Conservation (phyloP, 2,888 invertebrate genomes). For the Cephalotes varians region DNA sequence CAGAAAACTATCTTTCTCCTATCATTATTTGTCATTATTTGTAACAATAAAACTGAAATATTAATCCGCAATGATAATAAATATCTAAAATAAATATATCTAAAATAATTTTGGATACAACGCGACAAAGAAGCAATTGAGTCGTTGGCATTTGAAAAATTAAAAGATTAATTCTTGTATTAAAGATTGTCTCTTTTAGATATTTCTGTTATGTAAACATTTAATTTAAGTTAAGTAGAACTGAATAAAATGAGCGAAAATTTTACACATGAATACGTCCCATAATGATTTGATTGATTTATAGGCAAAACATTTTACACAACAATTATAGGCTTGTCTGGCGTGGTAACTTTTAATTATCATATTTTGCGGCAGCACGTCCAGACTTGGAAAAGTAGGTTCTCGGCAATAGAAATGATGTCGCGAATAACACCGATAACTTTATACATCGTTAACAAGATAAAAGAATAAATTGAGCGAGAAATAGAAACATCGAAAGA, state of each 20-base stretch:
- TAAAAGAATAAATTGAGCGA: background rate
- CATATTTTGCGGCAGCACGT: background rate
- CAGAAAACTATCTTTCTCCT: background rate
- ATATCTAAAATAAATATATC: background rate
- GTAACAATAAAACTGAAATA: background rate
- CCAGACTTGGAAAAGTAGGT: background rate
- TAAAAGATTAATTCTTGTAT: background rate
- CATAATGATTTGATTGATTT: slow-evolving; percentile 3
- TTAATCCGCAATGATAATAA: background rate
- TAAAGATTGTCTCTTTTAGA: background rate
- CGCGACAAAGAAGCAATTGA: background rate
- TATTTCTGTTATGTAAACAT: background rate
- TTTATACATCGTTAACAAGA: background rate
- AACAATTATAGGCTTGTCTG: background rate
- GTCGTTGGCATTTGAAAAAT: background rate
- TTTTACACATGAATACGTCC: background rate
- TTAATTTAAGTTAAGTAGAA: slow-evolving; percentile 12
- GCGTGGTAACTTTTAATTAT: slow-evolving; percentile 15
- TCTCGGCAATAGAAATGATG: background rate
- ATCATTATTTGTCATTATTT: background rate
- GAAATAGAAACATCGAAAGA: slow-evolving; percentile 17
- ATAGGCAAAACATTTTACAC: too few relatives aligned
- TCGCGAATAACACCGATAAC: background rate
- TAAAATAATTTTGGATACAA: background rate
- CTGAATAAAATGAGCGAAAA: slow-evolving; percentile 11